phyloP scores from a whole-genome alignment of 2,113 vertebrate species.

The Menidia beryllina region DNA sequence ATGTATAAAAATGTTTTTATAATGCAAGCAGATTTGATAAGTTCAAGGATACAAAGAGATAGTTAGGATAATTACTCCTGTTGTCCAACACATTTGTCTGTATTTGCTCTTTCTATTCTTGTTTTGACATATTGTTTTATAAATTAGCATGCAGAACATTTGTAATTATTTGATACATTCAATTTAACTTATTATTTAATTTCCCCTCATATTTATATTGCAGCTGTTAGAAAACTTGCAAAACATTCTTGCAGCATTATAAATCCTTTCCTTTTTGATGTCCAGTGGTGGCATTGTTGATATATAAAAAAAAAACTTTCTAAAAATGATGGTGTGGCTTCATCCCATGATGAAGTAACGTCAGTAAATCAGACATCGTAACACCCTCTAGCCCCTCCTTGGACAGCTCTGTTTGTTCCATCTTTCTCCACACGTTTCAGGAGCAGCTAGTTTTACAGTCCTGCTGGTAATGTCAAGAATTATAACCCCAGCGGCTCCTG shows the following conservation, averaged over 20 bases:
- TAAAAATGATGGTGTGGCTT: slow-evolving; percentile 50
- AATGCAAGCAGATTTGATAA: background rate
- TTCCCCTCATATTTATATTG: background rate
- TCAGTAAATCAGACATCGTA: slow-evolving; percentile 61
- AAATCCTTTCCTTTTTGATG: slow-evolving; percentile 35
- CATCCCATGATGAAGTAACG: slow-evolving; percentile 56
- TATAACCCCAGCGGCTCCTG: slow-evolving; percentile 59
- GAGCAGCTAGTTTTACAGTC: slow-evolving; percentile 61
- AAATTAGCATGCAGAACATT: too few relatives aligned
- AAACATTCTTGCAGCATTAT: background rate
- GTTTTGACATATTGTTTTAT: background rate
- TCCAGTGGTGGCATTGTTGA: slow-evolving; percentile 19
- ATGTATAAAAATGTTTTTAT: background rate
- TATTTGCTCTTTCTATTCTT: background rate
- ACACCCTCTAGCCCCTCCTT: slow-evolving; percentile 31
- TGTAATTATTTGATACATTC: too few relatives aligned
- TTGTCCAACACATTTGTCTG: too few relatives aligned
- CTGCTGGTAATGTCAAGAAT: slow-evolving; percentile 69
- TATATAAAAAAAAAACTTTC: slow-evolving; percentile 21
- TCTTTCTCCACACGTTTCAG: slow-evolving; percentile 50
- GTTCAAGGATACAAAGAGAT: too few relatives aligned
- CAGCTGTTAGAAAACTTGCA: background rate
- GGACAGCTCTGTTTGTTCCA: slow-evolving; percentile 45
- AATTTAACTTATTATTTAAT: background rate
- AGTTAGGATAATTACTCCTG: too few relatives aligned